These are phyloP conservation scores for Polyploca ridens DNA, from an alignment of 2,888 invertebrate genomes.

Conservation along the genomic window DNA sequence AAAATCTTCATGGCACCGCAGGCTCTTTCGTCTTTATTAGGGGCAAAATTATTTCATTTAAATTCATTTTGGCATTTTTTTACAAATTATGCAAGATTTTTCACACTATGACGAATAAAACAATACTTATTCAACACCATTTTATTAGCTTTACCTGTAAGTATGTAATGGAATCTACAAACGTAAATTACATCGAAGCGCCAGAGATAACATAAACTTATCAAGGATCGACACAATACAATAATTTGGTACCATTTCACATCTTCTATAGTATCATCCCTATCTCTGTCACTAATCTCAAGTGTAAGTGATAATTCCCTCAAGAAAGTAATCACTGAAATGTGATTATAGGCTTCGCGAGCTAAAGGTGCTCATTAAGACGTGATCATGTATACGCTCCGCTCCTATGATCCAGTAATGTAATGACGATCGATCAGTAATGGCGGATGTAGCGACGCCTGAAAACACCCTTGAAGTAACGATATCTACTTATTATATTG, in stretches of 20 bases:
- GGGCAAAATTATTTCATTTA: too few relatives aligned
- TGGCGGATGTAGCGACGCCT: conserved; percentile 1
- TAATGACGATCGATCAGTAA: conserved; percentile 6
- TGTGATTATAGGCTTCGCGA: not conserved
- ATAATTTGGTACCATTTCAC: not conserved
- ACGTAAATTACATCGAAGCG: too few relatives aligned
- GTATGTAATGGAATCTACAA: too few relatives aligned
- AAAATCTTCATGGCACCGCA: too few relatives aligned
- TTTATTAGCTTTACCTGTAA: too few relatives aligned
- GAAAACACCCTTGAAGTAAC: not conserved
- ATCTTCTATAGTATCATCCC: not conserved
- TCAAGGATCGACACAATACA: too few relatives aligned
- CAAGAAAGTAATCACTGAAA: not conserved
- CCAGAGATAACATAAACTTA: too few relatives aligned
- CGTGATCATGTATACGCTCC: not conserved
- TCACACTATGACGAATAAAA: too few relatives aligned
- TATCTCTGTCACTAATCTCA: too few relatives aligned
- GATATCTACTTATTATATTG: not conserved
- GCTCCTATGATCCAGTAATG: not conserved
- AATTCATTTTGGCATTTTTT: too few relatives aligned
- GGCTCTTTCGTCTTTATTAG: too few relatives aligned
- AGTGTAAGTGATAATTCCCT: not conserved
- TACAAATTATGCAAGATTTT: not conserved
- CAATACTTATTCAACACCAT: too few relatives aligned
- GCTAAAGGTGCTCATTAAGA: conserved; percentile 5